Conservation (phyloP, 2,113 vertebrate genomes). For the Glaucidium brasilianum region DNA sequence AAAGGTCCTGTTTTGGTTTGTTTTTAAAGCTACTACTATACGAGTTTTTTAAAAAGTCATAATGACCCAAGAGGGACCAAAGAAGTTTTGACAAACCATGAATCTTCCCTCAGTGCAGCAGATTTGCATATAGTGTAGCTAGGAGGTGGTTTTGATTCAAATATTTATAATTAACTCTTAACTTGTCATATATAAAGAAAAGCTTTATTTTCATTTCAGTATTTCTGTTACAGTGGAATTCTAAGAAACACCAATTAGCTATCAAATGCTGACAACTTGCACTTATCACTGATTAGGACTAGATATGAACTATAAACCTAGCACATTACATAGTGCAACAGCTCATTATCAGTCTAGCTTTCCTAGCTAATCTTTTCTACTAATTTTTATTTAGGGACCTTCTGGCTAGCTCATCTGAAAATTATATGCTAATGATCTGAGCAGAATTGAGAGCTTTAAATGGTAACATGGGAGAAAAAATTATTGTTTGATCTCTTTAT, state of each 20-base stretch:
- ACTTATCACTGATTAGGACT: conserved; percentile 39
- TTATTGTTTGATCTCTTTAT: conserved; percentile 40
- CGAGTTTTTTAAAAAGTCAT: not conserved
- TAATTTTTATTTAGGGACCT: conserved; percentile 58
- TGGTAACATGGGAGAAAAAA: not conserved
- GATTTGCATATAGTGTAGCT: not conserved
- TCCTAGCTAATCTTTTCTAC: conserved; percentile 16
- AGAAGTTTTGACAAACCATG: not conserved
- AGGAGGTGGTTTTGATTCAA: not conserved
- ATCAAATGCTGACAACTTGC: conserved; percentile 1
- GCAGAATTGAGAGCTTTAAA: conserved; percentile 14
- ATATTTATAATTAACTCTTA: conserved; percentile 9
- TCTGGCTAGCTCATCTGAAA: conserved; percentile 33
- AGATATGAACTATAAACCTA: conserved; percentile 38
- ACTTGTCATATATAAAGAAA: not conserved
- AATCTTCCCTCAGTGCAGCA: not conserved
- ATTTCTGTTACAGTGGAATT: not conserved
- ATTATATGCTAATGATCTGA: not conserved
- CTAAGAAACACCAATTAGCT: conserved; percentile 34
- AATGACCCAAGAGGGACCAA: not conserved
- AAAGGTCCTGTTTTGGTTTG: not conserved
- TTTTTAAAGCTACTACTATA: not conserved
- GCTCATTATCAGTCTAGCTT: conserved; percentile 39
- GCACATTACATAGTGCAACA: conserved; percentile 23
- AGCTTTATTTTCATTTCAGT: conserved; percentile 8